Percentiles rank a stretch among this genome's conserved stretches.
These are phyloP conservation scores for Orycteropus afer DNA, from an alignment of 2,113 vertebrate species.

Conservation along the genomic window DNA sequence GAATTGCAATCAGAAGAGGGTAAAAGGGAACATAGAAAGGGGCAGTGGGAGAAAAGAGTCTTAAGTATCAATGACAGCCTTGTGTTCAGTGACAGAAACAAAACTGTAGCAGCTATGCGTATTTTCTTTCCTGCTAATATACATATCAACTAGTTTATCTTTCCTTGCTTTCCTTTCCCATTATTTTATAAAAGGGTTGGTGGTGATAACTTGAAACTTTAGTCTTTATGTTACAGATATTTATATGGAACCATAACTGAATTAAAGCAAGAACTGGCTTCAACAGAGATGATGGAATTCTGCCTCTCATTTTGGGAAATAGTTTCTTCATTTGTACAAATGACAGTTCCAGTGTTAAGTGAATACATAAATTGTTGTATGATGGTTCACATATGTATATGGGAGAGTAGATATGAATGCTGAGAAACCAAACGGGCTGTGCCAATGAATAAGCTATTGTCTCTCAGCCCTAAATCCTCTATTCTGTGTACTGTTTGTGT, in stretches of 20 bases:
- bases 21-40: not conserved
- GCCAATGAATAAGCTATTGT: not conserved
- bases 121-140: not conserved
- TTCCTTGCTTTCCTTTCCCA: not conserved
- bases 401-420: not conserved
- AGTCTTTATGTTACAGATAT: not conserved
- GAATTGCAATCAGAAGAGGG: not conserved
- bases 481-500: not conserved
- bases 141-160: not conserved
- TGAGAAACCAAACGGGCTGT: not conserved
- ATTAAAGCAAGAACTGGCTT: not conserved
- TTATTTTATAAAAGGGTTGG: not conserved
- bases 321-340: not conserved
- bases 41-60: not conserved
- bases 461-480: not conserved
- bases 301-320: not conserved
- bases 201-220: not conserved
- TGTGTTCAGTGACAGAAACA: not conserved
- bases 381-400: not conserved
- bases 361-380: not conserved
- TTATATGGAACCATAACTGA: not conserved
- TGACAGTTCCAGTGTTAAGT: not conserved
- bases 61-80: accelerated
- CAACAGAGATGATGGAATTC: not conserved
- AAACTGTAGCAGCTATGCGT: accelerated